Evolutionary conservation across 1,140 invertebrate species (phyloP), one percentile per base, ranked within the genome.

Genomic region (Drosophila nannoptera): DNA sequence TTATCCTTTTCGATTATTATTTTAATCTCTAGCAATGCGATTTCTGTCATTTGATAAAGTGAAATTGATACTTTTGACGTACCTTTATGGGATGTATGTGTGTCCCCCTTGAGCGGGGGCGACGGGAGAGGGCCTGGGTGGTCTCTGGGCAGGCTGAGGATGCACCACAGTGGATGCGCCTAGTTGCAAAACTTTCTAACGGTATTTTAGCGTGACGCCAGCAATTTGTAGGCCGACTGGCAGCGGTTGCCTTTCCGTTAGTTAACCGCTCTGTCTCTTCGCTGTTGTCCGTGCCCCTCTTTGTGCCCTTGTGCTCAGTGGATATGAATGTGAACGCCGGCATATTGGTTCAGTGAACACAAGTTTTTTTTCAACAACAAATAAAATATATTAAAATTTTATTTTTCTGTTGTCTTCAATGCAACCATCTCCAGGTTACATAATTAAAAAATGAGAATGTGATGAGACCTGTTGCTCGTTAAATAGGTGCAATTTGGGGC

Each of bases 61-160:
- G 78, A 68, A 83, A 83, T 66, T 69, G 78, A 83, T 83, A 83
- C 81, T 76, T 83, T 80, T 73, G 62, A 45, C n/a, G 52, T 54
- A 54, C 42, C 46, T 56, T 14, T 33, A 12, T n/a, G n/a, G n/a
- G n/a, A 32, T 14, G 2, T 7, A 5, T 8, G 5, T 14, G 7
- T 5, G 6, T 5, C 7, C 14, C 3, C 42, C 2, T 1, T 14
- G 4, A 7, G 42, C n/a, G n/a, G n/a, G 67, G 43, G 52, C 53
- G 38, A 69, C 61, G 54, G 11, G 60, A 60, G 45, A 60, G 45
- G 72, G 64, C 55, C 33, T 69, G 77, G 64, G 48, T 69, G 74
- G 63, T 62, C 58, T 12, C 48, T 33, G 33, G 7, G 22, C 22
- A 22, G 31, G 31, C 40, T 43, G 6, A 14, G 12, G 40, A 7